Base-by-base conservation (phyloP, 2,113 vertebrate species). In the Rhinichthys klamathensis region DNA sequence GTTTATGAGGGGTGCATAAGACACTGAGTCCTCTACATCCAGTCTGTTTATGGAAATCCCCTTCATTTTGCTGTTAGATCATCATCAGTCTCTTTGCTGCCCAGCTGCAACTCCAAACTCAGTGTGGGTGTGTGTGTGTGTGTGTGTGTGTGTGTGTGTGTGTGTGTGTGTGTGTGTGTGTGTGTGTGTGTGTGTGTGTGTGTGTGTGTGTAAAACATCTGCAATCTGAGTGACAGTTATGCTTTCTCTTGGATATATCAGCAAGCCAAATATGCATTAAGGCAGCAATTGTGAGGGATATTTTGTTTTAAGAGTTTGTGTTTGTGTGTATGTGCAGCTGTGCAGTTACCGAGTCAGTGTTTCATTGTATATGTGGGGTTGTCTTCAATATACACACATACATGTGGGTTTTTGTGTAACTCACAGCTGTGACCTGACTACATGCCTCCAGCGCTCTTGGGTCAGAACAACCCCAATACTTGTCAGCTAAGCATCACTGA, bases 51-150 rank as follows among this genome's bases (percentile, higher is more conserved):
- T 74, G 87, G 85, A 88, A 86, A 84, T 86, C 81, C 84, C 85
- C 87, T 88, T 84, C 80, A 84, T 77, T 75, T 84, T 27, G 70
- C 65, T 72, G 77, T 88, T 79, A 56, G 83, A 86, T 87, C 79
- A 82, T 79, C 74, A 82, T 74, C 74, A n/a, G 69, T 75, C 73
- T 75, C 8, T 60, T 87, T 84, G 21, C 65, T 87, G 65, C 70
- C 61, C 70, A 87, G 85, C 88, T 89, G 78, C 72, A 87, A 25
- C 73, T 41, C 58, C 25, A n/a, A 30, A 65, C 70, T 82, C n/a
- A 6, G 84, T 61, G 16, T 69, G 15, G 58, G 35, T 77, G 60
- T 38, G 32, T 41, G 38, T 6, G 35, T 6, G 35, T 41, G 38
- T 38, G 7, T 67, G 1, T 35, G 1, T 67, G 2, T 77, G 23